Base-by-base conservation (phyloP, 2,888 invertebrate species). In the Matsumyia berberina region DNA sequence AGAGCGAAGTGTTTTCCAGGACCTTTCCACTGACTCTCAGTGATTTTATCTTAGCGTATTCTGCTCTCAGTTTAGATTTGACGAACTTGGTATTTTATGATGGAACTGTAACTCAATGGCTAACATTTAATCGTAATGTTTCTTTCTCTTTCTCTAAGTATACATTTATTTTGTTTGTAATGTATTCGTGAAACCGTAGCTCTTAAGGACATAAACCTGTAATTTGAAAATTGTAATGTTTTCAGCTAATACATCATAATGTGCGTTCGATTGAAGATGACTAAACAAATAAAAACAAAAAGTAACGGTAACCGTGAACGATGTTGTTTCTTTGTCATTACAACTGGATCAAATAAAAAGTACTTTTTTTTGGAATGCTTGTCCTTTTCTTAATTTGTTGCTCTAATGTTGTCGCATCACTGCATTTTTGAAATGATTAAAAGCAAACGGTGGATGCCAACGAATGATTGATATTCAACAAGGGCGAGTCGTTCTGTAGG, bases 111-210 rank as follows among this genome's bases (percentile, higher is more conserved):
- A 58, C n/a, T 31, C 6, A 49, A 51, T 42, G 19, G 33, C 33
- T 33, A 31, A 42, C 15, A 24, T 62, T 24, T 46, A 19, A 7
- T 49, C 31, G 31, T 58, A 57, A 9, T 49, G 70, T 73, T 29
- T 24, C 19, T 15, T 33, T 46, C 12, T 44, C 35, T 44, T 46
- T 19, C 39, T 17, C 53, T 57, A 58, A 70, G 53, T 73, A 42
- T 46, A 44, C 44, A 9, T 37, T 29, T 35, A 64, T 46, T 64
- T 35, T 57, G 64, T 64, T 74, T 74, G 55, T 66, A 57, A 74
- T 66, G 74, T 74, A 64, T 57, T 51, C 46, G n/a, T 57, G 60
- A 60, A 57, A 60, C 39, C 31, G 12, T 76, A 76, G 76, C 9
- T 58, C 19, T 12, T 76, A 66, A 76, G 76, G 9, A 51, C 29